phyloP scores from a whole-genome alignment of 2,113 vertebrate genomes.

The Redunca redunca region DNA sequence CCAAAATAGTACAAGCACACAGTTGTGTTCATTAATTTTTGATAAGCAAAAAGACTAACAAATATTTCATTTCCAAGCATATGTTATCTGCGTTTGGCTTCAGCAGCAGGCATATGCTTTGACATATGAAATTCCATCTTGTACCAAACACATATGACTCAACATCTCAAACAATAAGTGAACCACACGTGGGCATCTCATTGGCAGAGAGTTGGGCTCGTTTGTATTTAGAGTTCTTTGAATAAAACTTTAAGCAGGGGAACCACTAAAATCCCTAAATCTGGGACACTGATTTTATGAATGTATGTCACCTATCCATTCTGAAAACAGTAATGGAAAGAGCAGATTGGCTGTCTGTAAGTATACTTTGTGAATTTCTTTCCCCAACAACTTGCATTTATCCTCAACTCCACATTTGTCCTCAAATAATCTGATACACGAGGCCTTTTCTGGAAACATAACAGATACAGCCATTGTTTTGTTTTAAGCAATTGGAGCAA shows the following conservation, averaged over 20 bases:
- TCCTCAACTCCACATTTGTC: background rate
- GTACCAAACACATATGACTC: conserved; percentile 45
- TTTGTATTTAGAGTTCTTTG: background rate
- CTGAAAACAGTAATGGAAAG: background rate
- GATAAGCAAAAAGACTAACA: conserved; percentile 70
- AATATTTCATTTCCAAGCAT: conserved; percentile 67
- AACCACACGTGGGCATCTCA: background rate
- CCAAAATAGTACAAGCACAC: conserved; percentile 71
- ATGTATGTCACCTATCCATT: background rate
- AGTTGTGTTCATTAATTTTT: conserved; percentile 79
- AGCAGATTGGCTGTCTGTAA: background rate
- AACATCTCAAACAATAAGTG: background rate
- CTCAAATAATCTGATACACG: background rate
- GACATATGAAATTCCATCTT: conserved; percentile 73
- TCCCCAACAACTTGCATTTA: background rate
- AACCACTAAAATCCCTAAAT: background rate
- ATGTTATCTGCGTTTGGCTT: conserved; percentile 69
- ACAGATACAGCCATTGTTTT: background rate
- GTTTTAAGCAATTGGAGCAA: background rate
- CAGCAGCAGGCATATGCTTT: conserved; percentile 74
- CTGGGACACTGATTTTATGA: background rate
- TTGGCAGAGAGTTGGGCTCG: background rate
- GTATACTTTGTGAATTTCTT: background rate
- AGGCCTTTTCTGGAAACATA: background rate
- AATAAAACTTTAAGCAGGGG: background rate